Evolutionary conservation across 2,113 vertebrate species (phyloP), one percentile per base, ranked within the genome.

Genomic region (Caracal caracal): DNA sequence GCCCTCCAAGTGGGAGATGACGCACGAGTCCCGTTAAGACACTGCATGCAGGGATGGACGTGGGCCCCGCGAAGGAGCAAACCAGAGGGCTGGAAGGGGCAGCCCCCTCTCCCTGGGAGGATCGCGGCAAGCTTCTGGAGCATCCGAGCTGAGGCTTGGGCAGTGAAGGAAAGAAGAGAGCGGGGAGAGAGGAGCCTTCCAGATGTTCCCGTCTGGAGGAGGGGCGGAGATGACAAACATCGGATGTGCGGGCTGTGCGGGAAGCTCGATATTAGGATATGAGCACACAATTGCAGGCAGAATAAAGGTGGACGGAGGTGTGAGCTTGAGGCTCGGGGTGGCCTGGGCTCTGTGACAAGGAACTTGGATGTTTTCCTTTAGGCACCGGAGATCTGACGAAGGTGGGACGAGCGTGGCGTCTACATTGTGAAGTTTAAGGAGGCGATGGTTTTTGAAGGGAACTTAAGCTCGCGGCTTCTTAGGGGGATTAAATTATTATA

Each of bases 11-110:
- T 43, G 66, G 15, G 19, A 61, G 33, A 3, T 2, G 33, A n/a
- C 49, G 70, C 22, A 0, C 16, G 1, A 6, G 7, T 5, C 65
- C 81, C 3, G 7, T n/a, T n/a, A 56, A 35, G 22, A 6, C 28
- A 7, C 94, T 1, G 4, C 37, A 0, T 4, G 15, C 19, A 19
- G 43, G 59, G 80, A 40, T 1, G 33, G 35, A 3, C 20, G 20
- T 20, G 51, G 10, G 6, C 26, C 5, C 17, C 2, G 1, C 1
- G n/a, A 40, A 28, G 26, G 28, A 43, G 28, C 71, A 37, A 4
- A 28, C 37, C 6, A 20, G 15, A 15, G 10, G 59, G 13, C 10
- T 3, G 1, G 30, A 12, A 53, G 49, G 20, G 63, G 8, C 28
- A 2, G 56, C 49, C 30, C 13, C 10, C 35, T 90, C 75, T 75